Base-by-base conservation (phyloP, 2,888 invertebrate genomes). In the Polyommatus icarus region DNA sequence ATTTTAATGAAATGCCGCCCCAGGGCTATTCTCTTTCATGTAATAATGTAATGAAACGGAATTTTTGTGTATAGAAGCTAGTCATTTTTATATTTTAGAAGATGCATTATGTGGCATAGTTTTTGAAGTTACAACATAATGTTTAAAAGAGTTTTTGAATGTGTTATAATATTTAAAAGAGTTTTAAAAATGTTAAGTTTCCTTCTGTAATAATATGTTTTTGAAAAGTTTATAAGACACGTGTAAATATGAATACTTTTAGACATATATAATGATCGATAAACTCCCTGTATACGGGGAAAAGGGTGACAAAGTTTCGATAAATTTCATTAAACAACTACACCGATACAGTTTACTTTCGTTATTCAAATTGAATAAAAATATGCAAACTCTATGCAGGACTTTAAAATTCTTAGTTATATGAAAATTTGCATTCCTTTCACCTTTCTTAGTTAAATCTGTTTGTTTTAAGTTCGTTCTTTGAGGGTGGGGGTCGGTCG, bases 1-100 rank as follows among this genome's bases (percentile, higher is more conserved):
- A 67, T 67, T 67, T 67, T 67, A 67, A 67, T 67, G 67, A 67
- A 67, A 67, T 67, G 67, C 67, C 67, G 67, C 67, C 67, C 29
- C 29, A 18, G 67, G 67, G 29, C 67, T 29, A 67, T 67, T 67
- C 67, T 67, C 67, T 67, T 67, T 67, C 67, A 67, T 67, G 67
- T 29, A 67, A 67, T 67, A 67, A 67, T 67, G 67, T 67, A 67
- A 67, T 67, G 67, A 67, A 67, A 67, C 67, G 29, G 67, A 32
- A 67, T 32, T 67, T 67, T 67, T 67, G 67, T 67, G 67, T 18
- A 67, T 32, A 67, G 29, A 15, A 18, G 29, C 6, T 67, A 15
- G 67, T 67, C 1, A 32, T 67, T 67, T 67, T 67, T 29, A 15
- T 24, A 61, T 61, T 61, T 61, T 61, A 59, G 59, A 59, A 59